Conservation (phyloP, 2,888 invertebrate genomes). For the Crocallis elinguaria region DNA sequence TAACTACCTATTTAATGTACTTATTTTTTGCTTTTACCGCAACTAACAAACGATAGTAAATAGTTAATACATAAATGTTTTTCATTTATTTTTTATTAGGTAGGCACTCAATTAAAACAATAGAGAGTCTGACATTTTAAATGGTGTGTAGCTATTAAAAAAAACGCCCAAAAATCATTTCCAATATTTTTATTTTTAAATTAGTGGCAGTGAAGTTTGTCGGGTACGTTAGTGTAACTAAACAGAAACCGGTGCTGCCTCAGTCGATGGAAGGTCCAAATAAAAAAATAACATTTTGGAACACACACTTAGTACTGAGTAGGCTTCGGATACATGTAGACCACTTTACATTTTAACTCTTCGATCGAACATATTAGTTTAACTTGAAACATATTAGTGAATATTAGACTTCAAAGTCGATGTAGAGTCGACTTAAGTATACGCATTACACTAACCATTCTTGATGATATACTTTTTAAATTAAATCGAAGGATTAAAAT, state of each 20-base stretch:
- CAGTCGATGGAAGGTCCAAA: slow-evolving; percentile 57
- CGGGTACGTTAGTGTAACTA: slow-evolving; percentile 69
- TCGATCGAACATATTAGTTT: background rate
- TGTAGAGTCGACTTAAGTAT: slow-evolving; percentile 17
- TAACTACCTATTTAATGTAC: too few relatives aligned
- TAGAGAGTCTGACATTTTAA: too few relatives aligned
- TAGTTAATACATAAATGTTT: too few relatives aligned
- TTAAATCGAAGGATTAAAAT: slow-evolving; percentile 35
- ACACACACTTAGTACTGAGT: slow-evolving; percentile 31
- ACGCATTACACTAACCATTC: background rate
- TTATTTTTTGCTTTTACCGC: too few relatives aligned
- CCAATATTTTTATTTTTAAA: slow-evolving; percentile 84
- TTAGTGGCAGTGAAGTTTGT: slow-evolving; percentile 84
- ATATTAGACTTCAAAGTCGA: slow-evolving; percentile 6
- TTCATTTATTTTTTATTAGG: too few relatives aligned
- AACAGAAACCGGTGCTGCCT: slow-evolving; percentile 73
- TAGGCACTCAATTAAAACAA: too few relatives aligned
- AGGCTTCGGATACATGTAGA: slow-evolving; percentile 24
- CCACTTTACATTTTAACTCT: slow-evolving; percentile 24
- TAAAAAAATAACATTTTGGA: slow-evolving; percentile 61
- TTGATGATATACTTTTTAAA: background rate
- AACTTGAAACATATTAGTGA: too few relatives aligned
- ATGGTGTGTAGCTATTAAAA: slow-evolving; percentile 24
- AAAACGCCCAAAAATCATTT: slow-evolving; percentile 55
- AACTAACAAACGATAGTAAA: too few relatives aligned